Evolutionary conservation across 2,797 vertebrate genomes (phyloP), one percentile per base, ranked within the genome.

Genomic region (Apogon talboti): DNA sequence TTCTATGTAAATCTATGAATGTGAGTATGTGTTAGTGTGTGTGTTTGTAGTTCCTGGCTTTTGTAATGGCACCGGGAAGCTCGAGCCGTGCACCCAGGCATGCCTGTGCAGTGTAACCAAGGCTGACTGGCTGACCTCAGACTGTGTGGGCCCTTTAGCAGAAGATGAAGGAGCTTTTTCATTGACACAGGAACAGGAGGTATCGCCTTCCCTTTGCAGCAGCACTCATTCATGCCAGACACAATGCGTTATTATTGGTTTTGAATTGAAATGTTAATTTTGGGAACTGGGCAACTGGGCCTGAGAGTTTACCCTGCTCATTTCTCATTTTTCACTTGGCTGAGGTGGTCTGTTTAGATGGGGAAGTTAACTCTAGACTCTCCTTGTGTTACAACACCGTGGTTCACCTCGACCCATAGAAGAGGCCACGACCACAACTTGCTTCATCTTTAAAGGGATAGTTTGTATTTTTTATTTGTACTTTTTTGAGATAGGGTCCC

Each of bases 181-280:
- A 97, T 96, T 92, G 94, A 93, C 93, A 91, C 93, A 94, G 92
- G 92, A 94, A 94, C 91, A 91, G 92, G 89, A 94, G 94, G 93
- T 96, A 96, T 96, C 95, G 90, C 93, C 94, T 98, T 98, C 94
- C 96, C 90, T 89, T 85, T 82, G 91, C 90, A 81, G 92, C 93
- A 91, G 91, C 91, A 93, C 93, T 94, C 92, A 94, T 95, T 95
- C 94, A 95, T 91, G 86, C 89, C 94, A 93, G 92, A 93, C 93
- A 96, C 96, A 96, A 97, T 96, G 95, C 94, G 92, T 97, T 96
- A 95, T 96, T 98, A 97, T 95, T 94, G 93, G 93, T 95, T 96
- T 94, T 96, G 96, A 97, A 97, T 97, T 97, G 95, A 98, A 96
- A 98, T 98, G 96, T 96, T 96, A 97, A 98, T 98, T 97, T 95